Evolutionary conservation across 2,113 vertebrate species (phyloP).

Genomic region (Crocuta crocuta): DNA sequence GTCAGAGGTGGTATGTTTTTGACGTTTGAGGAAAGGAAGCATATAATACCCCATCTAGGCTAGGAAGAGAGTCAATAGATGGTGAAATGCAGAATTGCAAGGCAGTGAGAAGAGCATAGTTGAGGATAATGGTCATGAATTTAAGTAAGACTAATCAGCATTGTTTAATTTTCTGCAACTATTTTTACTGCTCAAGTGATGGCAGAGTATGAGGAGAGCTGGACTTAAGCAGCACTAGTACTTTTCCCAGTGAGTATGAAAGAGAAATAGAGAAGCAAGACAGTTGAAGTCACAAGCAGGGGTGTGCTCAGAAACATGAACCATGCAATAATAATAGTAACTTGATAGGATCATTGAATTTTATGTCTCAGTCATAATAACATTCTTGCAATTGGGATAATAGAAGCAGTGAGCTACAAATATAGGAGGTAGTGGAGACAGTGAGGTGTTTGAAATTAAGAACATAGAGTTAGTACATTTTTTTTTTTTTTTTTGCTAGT

Average conservation of each 20-base stretch:
- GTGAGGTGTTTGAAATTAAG: neutral
- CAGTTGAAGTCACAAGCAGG: neutral
- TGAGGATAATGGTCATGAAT: neutral
- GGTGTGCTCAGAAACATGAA: constrained; percentile 7
- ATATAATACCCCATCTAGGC: neutral
- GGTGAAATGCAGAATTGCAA: neutral
- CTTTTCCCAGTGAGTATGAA: neutral
- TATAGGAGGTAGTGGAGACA: neutral
- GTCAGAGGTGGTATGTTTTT: neutral
- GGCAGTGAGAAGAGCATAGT: neutral
- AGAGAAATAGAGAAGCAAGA: neutral
- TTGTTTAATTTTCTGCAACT: neutral
- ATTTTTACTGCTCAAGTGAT: neutral
- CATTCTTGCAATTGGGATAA: neutral
- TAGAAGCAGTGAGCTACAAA: neutral
- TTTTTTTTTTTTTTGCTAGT: neutral
- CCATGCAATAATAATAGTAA: neutral
- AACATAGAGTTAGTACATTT: neutral
- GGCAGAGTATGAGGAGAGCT: neutral
- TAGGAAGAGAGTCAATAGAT: neutral
- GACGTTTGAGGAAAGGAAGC: neutral
- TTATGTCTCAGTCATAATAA: neutral
- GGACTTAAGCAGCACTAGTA: neutral
- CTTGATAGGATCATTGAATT: constrained; percentile 5
- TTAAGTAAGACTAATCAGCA: neutral